Evolutionary conservation across 2,113 vertebrate genomes (phyloP), one percentile per base, ranked within the genome.

Genomic region (Meriones unguiculatus): DNA sequence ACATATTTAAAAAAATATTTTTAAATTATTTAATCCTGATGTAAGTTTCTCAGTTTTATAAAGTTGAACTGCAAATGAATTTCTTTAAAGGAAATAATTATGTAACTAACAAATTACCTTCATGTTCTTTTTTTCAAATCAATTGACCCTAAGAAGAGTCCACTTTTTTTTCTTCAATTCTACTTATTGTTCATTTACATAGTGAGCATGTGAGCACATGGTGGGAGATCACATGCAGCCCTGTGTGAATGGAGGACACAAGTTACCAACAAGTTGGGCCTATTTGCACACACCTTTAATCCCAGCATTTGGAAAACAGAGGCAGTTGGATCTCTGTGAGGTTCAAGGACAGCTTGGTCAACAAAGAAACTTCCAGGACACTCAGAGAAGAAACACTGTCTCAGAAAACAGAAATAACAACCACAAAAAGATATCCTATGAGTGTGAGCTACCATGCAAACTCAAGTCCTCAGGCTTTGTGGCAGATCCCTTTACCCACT

Each of bases 21-120:
- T 90, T 90, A 6, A 85, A 25, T 6, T 77, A 59, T 3, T 77
- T 81, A 52, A 35, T 3, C 5, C 8, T 5, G 35, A 77, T 64
- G 0, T 67, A 80, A 69, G 94, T 82, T 46, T 2, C 30, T 70
- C 7, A 50, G 1, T 30, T 95, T 75, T 94, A 72, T 35, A 28
- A 65, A 86, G 24, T 67, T 91, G 14, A 59, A 64, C 22, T 91
- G 32, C 64, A 93, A 91, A 54, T 22, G 50, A 86, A 9, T 94
- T 92, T 92, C 10, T 87, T 87, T 82, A 28, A 89, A 78, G 28
- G 15, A 85, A 94, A n/a, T 5, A 73, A 87, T 67, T n/a, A 52
- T 41, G 15, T 11, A 84, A 38, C 22, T 92, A 87, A 70, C 2
- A 2, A 38, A 76, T 69, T 28, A 46, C 20, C 80, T 30, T 25